phyloP scores from a whole-genome alignment of 2,888 invertebrate genomes.

The Rhogogaster chlorosoma region DNA sequence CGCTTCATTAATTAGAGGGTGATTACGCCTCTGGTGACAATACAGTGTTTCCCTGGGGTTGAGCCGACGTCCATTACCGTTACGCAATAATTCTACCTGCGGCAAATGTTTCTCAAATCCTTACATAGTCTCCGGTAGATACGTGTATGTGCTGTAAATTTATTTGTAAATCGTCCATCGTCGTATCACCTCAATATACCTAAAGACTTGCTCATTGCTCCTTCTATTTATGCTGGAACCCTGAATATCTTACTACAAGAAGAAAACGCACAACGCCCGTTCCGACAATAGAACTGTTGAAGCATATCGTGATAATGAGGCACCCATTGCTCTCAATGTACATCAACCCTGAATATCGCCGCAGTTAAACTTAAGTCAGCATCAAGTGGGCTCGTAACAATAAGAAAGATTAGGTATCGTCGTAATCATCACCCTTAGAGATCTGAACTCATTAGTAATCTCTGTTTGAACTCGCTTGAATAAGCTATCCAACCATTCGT shows the following conservation, averaged over 20 bases:
- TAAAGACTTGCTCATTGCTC: neutral
- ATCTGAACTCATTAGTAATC: neutral
- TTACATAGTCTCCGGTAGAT: neutral
- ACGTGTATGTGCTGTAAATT: neutral
- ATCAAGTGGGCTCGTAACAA: neutral
- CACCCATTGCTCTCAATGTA: neutral
- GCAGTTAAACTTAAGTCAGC: neutral
- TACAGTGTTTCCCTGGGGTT: conserved; percentile 19
- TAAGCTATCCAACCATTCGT: neutral
- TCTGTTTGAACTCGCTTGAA: neutral
- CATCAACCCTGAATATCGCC: neutral
- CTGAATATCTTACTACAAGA: neutral
- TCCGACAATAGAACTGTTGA: neutral
- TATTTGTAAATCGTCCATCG: neutral
- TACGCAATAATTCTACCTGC: conserved; percentile 6
- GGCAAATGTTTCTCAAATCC: neutral
- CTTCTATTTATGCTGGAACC: neutral
- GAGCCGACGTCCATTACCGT: conserved; percentile 4
- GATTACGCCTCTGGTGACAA: conserved; percentile 19
- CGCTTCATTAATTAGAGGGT: conserved; percentile 35
- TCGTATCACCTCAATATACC: neutral
- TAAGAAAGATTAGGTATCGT: neutral
- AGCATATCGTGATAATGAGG: neutral
- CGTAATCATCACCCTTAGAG: neutral
- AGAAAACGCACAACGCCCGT: neutral